Percentiles rank a stretch among this genome's conserved stretches.
These are phyloP conservation scores for Ptychobarbus kaznakovi DNA, from an alignment of 2,797 vertebrate genomes.

Conservation along the genomic window DNA sequence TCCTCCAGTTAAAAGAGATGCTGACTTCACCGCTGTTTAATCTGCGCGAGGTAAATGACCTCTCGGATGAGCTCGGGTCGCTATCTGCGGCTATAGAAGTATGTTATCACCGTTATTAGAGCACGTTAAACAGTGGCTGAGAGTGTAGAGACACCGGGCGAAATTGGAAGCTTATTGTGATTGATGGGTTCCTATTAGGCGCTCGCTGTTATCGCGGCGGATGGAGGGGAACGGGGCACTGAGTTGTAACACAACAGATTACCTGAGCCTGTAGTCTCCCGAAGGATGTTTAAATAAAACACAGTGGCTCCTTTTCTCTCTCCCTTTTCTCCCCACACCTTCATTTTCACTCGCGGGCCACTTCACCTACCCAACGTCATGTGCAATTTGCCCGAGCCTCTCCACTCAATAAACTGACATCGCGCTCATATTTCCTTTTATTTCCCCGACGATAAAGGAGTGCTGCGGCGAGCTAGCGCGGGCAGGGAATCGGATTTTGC, in stretches of 20 bases:
- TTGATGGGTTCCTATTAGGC: conserved; percentile 92
- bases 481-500: conserved; percentile 70
- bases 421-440: conserved; percentile 86
- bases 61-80: conserved; percentile 77
- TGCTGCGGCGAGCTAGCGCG: conserved; percentile 12
- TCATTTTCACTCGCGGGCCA: conserved; percentile 83
- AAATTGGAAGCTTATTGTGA: conserved; percentile 92
- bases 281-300: conserved; percentile 92
- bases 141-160: conserved; percentile 81
- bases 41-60: conserved; percentile 81
- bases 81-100: conserved; percentile 82
- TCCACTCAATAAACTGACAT: conserved; percentile 89
- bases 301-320: conserved; percentile 71
- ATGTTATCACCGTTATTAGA: conserved; percentile 91
- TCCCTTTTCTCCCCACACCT: conserved; percentile 49
- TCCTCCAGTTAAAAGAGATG: conserved; percentile 77
- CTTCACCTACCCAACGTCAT: conserved; percentile 86
- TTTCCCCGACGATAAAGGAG: conserved; percentile 54
- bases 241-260: conserved; percentile 95
- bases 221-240: conserved; percentile 82
- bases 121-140: conserved; percentile 84
- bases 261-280: conserved; percentile 88
- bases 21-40: conserved; percentile 82
- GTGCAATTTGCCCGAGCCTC: conserved; percentile 84
- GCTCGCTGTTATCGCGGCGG: conserved; percentile 67